Evolutionary conservation across 1,140 invertebrate genomes (phyloP).

Genomic region (Asobara japonica): DNA sequence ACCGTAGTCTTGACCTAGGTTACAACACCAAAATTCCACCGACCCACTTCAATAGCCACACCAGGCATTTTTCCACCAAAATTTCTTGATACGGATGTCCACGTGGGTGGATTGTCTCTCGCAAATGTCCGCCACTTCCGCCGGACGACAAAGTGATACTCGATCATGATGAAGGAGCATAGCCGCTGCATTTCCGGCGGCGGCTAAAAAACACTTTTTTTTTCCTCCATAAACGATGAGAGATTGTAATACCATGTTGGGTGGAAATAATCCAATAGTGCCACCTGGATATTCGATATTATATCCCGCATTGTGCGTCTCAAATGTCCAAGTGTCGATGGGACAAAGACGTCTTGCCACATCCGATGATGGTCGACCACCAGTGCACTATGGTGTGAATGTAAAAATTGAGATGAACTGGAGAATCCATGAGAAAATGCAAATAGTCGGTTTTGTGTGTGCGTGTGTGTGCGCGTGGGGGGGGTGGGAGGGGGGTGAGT

Average conservation of each 20-base stretch:
- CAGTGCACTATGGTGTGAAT: background rate
- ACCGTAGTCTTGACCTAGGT: conserved; percentile 64
- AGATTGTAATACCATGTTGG: too few species aligned
- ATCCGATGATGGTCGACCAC: conserved; percentile 12
- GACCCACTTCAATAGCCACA: background rate
- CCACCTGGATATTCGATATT: conserved; percentile 11
- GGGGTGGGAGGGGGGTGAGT: background rate
- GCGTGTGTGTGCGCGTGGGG: too few species aligned
- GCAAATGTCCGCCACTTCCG: conserved; percentile 1
- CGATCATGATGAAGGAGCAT: background rate
- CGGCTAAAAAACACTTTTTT: background rate
- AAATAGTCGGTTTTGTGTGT: too few species aligned
- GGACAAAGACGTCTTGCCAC: conserved; percentile 30
- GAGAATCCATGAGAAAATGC: too few species aligned
- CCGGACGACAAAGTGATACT: background rate
- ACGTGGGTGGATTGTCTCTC: background rate
- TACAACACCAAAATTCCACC: conserved; percentile 45
- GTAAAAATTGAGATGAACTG: too few species aligned
- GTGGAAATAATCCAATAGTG: background rate
- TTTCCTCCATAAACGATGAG: background rate
- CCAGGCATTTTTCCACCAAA: background rate
- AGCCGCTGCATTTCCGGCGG: background rate
- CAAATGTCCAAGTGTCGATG: conserved; percentile 17
- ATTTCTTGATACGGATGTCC: background rate
- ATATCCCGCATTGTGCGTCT: background rate